Conservation (phyloP, 2,113 vertebrate genomes). For the Poicephalus gulielmi region DNA sequence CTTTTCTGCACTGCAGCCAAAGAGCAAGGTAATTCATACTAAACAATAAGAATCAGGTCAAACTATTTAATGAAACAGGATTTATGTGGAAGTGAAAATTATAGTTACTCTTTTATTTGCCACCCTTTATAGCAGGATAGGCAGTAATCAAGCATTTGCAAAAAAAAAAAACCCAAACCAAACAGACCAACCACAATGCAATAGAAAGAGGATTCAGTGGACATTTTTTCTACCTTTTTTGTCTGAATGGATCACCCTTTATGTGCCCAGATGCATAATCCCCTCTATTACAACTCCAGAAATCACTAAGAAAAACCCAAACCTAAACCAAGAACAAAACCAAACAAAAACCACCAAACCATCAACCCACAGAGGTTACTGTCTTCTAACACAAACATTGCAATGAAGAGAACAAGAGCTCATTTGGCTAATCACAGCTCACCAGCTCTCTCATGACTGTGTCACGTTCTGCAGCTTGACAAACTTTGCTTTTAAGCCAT, state of each 20-base stretch:
- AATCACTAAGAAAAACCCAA: background rate
- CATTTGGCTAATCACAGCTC: background rate
- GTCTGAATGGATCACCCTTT: background rate
- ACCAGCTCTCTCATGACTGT: accelerated
- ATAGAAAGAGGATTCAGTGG: background rate
- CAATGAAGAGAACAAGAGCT: background rate
- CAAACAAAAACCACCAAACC: background rate
- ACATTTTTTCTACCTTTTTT: background rate
- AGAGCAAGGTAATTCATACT: background rate
- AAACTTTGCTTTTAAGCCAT: background rate
- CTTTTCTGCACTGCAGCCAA: background rate
- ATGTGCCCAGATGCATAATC: background rate
- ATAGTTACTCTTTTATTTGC: background rate
- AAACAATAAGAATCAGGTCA: background rate
- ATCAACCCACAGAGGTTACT: background rate
- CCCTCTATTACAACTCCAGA: background rate
- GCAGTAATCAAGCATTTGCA: background rate
- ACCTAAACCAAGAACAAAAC: background rate
- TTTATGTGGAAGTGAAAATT: background rate
- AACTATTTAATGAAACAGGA: background rate
- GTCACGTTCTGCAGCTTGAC: accelerated
- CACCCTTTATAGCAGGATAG: background rate
- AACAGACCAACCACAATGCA: background rate
- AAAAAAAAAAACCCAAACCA: too few relatives aligned
- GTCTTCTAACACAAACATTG: background rate